A percentile compares a stretch with the other conserved stretches of the same genome.
These are phyloP conservation scores for Pharmacophagus antenor DNA, from an alignment of 2,888 invertebrate genomes.

Conservation along the genomic window DNA sequence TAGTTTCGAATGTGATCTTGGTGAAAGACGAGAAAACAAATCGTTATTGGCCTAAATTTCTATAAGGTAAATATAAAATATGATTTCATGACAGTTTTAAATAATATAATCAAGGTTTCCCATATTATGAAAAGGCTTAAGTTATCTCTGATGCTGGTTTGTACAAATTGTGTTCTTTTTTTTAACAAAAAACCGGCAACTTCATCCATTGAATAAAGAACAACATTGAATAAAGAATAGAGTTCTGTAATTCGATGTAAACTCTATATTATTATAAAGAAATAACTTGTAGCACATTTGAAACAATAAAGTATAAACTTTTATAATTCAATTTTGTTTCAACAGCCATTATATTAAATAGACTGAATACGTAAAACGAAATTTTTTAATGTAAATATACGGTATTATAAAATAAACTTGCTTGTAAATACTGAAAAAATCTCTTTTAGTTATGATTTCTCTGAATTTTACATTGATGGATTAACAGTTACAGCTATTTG, in stretches of 20 bases:
- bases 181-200: neutral
- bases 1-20: neutral
- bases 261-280: neutral
- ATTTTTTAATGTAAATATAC: slow-evolving; percentile 13
- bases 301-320: neutral
- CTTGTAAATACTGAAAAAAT: slow-evolving; percentile 18
- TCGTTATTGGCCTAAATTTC: slow-evolving; percentile 10
- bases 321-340: neutral
- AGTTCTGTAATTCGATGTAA: neutral
- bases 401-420: neutral
- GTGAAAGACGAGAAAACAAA: neutral
- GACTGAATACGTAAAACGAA: slow-evolving; percentile 25
- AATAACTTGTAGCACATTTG: slow-evolving; percentile 2
- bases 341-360: slow-evolving; percentile 24
- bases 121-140: neutral
- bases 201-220: neutral
- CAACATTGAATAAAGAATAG: neutral
- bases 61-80: neutral
- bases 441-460: neutral
- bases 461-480: too few relatives aligned
- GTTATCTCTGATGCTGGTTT: neutral
- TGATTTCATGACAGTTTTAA: neutral
- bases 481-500: too few relatives aligned
- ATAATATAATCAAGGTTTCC: neutral
- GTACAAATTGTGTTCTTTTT: neutral